Evolutionary conservation across 2,888 invertebrate genomes (phyloP).

Genomic region (Onchidella celtica): DNA sequence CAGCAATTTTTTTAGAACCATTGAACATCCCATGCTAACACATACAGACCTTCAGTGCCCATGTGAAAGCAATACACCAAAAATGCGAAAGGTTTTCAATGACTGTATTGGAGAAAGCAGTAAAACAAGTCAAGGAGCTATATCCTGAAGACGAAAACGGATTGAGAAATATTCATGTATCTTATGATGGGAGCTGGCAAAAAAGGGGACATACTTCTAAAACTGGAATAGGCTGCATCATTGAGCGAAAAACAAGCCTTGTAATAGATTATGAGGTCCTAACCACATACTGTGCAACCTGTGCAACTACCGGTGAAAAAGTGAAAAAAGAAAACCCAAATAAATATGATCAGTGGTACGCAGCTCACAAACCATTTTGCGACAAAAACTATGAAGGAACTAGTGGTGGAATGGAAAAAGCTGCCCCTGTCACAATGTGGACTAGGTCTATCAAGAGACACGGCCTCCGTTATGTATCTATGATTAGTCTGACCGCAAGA

Average conservation of each 20-base stretch:
- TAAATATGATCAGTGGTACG: slow-evolving; percentile 1
- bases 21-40: slow-evolving; percentile 6
- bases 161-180: slow-evolving; percentile 23
- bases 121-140: background rate
- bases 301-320: background rate
- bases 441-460: background rate
- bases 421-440: slow-evolving; percentile 9
- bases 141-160: slow-evolving; percentile 15
- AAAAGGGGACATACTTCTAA: slow-evolving; percentile 18
- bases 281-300: slow-evolving; percentile 32
- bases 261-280: slow-evolving; percentile 7
- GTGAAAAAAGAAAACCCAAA: background rate
- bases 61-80: background rate
- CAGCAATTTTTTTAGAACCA: too few relatives aligned
- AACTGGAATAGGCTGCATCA: slow-evolving; percentile 17
- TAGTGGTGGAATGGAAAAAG: slow-evolving; percentile 26
- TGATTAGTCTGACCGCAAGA: too few relatives aligned
- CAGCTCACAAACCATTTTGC: background rate
- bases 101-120: background rate
- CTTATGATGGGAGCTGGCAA: slow-evolving; percentile 39
- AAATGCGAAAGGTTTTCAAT: background rate
- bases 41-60: background rate
- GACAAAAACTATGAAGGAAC: slow-evolving; percentile 14
- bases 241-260: slow-evolving; percentile 12
- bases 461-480: background rate